Base-by-base conservation (phyloP, 2,113 vertebrate species). In the Carassius carassius region DNA sequence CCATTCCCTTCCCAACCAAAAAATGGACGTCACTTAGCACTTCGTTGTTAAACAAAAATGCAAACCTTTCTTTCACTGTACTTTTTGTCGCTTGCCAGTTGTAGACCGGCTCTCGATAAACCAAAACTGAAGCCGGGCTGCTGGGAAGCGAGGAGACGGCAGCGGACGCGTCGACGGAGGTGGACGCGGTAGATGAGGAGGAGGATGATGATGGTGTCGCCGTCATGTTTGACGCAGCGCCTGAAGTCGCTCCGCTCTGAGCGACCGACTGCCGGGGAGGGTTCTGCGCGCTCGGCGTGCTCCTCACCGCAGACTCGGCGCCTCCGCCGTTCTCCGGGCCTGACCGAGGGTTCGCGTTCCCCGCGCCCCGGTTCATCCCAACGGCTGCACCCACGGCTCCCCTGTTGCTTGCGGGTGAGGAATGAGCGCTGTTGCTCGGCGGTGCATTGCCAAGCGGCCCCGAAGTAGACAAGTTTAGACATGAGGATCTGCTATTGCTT, bases 1-100 rank as follows among this genome's bases (percentile, higher is more conserved):
- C 94, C 91, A 95, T 94, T 87, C 96, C 96, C 90, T 96, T 96
- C 85, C 95, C 96, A 91, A 96, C 96, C 90, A 96, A 94, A 94
- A 96, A 96, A 94, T 96, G 95, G 88, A 96, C 96, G 95, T 96
- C 96, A 93, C 96, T 96, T 77, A 96, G 95, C 91, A 96, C 96
- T 92, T 96, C 96, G 95, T 96, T 96, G 93, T 96, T 96, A 93
- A 96, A 96, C 82, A 96, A 94, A 86, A 96, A 96, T 44, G 96
- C 95, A 92, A 96, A 96, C 49, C 95, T 92, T 92, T 96, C 96
- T 92, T 96, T 94, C 87, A 96, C 95, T 79, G 96, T 96, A 90
- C 95, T 95, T 92, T 96, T 96, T 75, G 94, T 96, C 85, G 95
- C 95, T 92, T 96, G 96, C 96, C 95, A 96, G 91, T 96, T 96